These are phyloP conservation scores for Parotocinclus haroldoi DNA, from an alignment of 2,797 vertebrate genomes.

Conservation along the genomic window DNA sequence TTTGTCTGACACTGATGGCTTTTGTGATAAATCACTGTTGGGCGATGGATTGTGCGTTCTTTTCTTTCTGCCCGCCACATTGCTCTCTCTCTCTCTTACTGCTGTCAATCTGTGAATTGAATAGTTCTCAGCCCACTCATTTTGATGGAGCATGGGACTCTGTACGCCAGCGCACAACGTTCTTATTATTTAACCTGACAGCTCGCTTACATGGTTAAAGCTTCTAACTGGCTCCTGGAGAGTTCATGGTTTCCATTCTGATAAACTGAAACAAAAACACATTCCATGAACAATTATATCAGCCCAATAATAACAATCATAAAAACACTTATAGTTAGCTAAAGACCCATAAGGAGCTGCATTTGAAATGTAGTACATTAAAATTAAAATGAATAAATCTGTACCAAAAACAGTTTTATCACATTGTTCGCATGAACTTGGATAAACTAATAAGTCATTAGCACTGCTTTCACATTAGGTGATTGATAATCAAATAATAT, in stretches of 20 bases:
- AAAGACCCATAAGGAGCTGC: too few relatives aligned
- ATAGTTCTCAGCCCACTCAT: conserved; percentile 24
- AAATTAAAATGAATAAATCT: too few relatives aligned
- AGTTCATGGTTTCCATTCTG: conserved; percentile 1
- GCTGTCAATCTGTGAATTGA: conserved; percentile 21
- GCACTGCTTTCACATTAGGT: too few relatives aligned
- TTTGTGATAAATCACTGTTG: conserved; percentile 12
- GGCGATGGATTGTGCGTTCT: conserved; percentile 17
- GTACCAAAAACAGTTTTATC: too few relatives aligned
- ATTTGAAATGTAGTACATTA: too few relatives aligned
- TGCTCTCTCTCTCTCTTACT: conserved; percentile 17
- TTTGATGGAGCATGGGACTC: conserved; percentile 31
- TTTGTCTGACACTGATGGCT: neutral
- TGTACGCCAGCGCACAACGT: conserved; percentile 13
- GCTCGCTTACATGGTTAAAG: conserved; percentile 28
- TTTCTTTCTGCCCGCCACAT: conserved; percentile 24
- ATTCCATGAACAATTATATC: neutral
- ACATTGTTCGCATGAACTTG: too few relatives aligned
- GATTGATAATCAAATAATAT: too few relatives aligned
- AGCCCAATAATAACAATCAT: too few relatives aligned
- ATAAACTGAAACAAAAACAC: neutral
- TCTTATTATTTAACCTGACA: conserved; percentile 36
- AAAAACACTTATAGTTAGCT: too few relatives aligned
- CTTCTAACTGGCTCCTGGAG: conserved; percentile 23
- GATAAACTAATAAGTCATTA: too few relatives aligned